These are phyloP conservation scores for Mythimna loreyi DNA, from an alignment of 2,888 invertebrate species.

Conservation along the genomic window DNA sequence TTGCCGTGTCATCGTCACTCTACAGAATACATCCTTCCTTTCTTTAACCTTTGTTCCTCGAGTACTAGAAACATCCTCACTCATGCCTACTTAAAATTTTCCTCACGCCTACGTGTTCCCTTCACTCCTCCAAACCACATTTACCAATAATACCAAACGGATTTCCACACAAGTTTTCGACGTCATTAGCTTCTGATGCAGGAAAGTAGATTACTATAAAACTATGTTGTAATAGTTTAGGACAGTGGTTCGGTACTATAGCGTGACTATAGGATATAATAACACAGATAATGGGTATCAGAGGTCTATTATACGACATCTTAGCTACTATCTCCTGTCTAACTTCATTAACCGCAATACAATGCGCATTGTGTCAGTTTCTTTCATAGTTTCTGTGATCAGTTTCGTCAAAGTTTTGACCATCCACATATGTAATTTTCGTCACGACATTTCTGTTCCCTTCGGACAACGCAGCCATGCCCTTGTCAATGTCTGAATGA, in stretches of 20 bases:
- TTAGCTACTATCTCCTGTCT: neutral
- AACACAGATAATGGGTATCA: neutral
- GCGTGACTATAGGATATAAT: neutral
- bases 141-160: conserved; percentile 18
- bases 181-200: neutral
- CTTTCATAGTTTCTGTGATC: neutral
- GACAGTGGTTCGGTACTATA: too few species aligned
- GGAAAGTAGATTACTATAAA: neutral
- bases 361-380: too few species aligned
- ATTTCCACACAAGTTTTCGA: conserved; percentile 18
- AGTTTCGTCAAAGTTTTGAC: neutral
- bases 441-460: neutral
- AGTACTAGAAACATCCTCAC: neutral
- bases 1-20: neutral
- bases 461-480: neutral
- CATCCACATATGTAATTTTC: neutral
- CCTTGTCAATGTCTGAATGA: conserved; percentile 28
- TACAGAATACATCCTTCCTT: neutral
- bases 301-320: neutral
- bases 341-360: neutral
- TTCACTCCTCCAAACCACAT: neutral
- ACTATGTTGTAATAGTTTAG: neutral
- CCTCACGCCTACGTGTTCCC: conserved; percentile 5
- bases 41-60: neutral
- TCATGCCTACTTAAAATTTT: conserved; percentile 1